Base-by-base conservation (phyloP, 64 coral and sea anemone species). In the Pocillopora verrucosa region DNA sequence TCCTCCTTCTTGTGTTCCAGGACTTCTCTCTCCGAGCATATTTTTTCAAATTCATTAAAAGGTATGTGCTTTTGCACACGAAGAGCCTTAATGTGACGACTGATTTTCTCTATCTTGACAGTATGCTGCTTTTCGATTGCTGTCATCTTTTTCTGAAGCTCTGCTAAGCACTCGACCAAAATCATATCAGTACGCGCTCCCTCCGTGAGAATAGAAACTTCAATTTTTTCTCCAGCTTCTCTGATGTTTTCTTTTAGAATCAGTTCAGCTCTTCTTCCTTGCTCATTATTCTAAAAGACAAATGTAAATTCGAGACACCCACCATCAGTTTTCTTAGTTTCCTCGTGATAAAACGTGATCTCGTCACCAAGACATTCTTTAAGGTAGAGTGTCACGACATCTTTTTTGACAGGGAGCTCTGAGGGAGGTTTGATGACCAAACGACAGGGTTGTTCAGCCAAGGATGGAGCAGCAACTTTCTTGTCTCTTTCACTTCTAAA, bases 1-100 rank as follows among this genome's bases (percentile, higher is more conserved):
- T 96, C 94, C 24, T 20, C 11, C 80, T 78, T 88, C 81, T 92
- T 96, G 9, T 84, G 73, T 13, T 79, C 79, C n/a, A 96, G 51
- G 25, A 87, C 94, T 81, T 68, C 77, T 24, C 85, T 92, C 58
- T 92, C 84, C 11, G 80, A 76, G n/a, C 63, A 16, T n/a, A 72
- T 61, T 60, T 82, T 64, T 24, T 87, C 63, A 92, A 87, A 96
- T 58, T 70, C 58, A 10, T 80, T 80, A 13, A 89, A 36, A 37
- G 64, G 19, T 13, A 96, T 60, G 22, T 78, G 81, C 16, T 89
- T 95, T 15, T 59, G 17, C 15, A 72, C 83, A 0, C 34, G 70
- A 22, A 85, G 73, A 16, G 37, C n/a, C 11, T 72, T 56, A 1
- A 93, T 25, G 24, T 37, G 41, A 60, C 19, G 59, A 36, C 16